phyloP scores from a whole-genome alignment of 2,797 vertebrate species.

The Cyprinodon diabolis region DNA sequence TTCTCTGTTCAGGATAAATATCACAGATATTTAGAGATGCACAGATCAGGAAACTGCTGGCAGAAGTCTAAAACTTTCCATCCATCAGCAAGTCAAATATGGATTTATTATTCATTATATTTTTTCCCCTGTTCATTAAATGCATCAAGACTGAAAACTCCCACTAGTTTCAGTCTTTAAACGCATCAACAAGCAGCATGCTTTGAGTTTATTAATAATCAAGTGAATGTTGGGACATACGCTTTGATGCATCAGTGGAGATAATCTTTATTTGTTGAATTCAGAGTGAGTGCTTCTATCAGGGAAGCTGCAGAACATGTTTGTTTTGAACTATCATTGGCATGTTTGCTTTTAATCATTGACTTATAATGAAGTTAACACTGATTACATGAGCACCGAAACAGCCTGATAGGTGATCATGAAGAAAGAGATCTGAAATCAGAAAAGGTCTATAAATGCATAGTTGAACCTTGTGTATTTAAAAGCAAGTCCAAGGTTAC shows the following conservation, averaged over 20 bases:
- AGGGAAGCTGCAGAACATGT: neutral
- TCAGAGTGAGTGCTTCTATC: neutral
- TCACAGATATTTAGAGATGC: neutral
- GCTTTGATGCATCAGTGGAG: neutral
- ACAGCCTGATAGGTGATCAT: neutral
- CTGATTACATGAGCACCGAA: neutral
- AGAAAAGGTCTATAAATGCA: conserved; percentile 13
- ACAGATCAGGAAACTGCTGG: neutral
- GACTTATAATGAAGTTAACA: neutral
- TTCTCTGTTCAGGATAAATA: too few species aligned
- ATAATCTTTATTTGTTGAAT: neutral
- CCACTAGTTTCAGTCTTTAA: neutral
- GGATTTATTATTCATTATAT: neutral
- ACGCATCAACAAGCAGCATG: neutral
- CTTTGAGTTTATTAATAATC: neutral
- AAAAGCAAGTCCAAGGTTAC: too few species aligned
- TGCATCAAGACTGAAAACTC: neutral
- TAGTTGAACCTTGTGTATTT: neutral
- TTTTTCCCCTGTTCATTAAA: conserved; percentile 1
- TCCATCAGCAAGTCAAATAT: neutral
- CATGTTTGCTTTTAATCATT: neutral
- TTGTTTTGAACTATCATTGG: neutral
- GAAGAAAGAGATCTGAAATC: conserved; percentile 5
- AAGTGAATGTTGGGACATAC: neutral
- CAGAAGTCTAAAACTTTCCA: neutral